Evolutionary conservation across 2,113 vertebrate species (phyloP).

Genomic region (Chunga burmeisteri): DNA sequence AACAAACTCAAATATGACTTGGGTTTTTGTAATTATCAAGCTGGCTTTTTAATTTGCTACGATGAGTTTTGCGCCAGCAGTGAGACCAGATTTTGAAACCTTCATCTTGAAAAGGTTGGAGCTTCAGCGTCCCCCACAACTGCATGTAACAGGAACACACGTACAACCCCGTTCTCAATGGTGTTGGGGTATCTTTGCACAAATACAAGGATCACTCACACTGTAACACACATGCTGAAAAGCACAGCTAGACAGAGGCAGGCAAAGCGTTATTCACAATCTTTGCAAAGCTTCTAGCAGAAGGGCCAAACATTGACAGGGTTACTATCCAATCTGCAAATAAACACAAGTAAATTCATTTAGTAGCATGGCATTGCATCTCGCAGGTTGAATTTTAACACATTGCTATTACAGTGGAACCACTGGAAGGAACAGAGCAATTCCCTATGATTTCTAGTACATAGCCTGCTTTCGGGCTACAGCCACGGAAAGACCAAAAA

Average conservation of each 20-base stretch:
- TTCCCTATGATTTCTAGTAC: not conserved
- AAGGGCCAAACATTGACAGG: not conserved
- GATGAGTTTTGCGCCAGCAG: fast-evolving
- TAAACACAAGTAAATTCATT: not conserved
- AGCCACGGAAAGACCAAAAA: not conserved
- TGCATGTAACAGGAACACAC: fast-evolving
- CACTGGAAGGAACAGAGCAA: not conserved
- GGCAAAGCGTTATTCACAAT: not conserved
- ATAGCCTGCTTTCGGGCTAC: not conserved
- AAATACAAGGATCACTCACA: not conserved
- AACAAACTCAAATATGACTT: not conserved
- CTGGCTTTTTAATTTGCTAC: not conserved
- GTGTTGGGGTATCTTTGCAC: not conserved
- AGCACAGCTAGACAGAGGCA: not conserved
- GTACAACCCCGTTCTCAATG: not conserved
- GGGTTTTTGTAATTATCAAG: not conserved
- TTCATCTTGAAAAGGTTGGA: not conserved
- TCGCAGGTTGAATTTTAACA: not conserved
- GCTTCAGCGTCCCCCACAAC: not conserved
- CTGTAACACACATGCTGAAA: fast-evolving
- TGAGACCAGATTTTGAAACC: not conserved
- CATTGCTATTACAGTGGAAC: not conserved
- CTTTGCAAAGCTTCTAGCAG: not conserved
- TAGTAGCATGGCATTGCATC: not conserved
- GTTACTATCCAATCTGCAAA: not conserved